Evolutionary conservation across 2,797 vertebrate species (phyloP), one percentile per base, ranked within the genome.

Genomic region (Tangara arthus): DNA sequence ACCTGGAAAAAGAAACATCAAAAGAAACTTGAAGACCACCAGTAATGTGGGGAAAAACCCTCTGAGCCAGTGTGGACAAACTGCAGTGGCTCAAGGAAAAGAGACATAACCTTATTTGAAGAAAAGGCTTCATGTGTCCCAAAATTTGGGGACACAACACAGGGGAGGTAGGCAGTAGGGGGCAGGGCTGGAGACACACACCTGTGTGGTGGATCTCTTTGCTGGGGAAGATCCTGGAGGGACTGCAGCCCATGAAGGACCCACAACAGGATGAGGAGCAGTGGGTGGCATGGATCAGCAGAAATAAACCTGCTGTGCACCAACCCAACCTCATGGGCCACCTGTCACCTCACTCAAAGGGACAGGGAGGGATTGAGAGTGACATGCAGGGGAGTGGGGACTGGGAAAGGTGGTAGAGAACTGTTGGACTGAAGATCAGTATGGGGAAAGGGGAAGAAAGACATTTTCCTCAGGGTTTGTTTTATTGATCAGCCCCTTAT

Each of bases 11-110:
- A 90, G 37, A 80, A 85, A 66, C 12, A 34, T 2, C 32, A 15
- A 46, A 86, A 66, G 15, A 53, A 55, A 63, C 60, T n/a, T 35
- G 34, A 78, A 68, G 46, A 34, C 32, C 15, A 49, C 11, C 18
- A 71, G 11, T 19, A 53, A 39, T 0, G 3, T n/a, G 13, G 23
- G 30, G 12, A 17, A 68, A 86, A 37, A 8, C 4, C 39, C 6
- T 0, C 9, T 0, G 0, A 55, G 20, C 15, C 9, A 6, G 3
- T 14, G 3, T 8, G 34, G 35, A 32, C n/a, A 42, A 24, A 17
- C 8, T 42, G 37, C 2, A 1, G 17, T 19, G 21, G 15, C 39
- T 65, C 32, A 66, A 80, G 14, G 13, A n/a, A 72, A 84, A 56
- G 27, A 75, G 17, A 49, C 11, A 28, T 20, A 50, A 56, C 10